phyloP scores from a whole-genome alignment of 2,113 vertebrate species.

The Oriolus oriolus region DNA sequence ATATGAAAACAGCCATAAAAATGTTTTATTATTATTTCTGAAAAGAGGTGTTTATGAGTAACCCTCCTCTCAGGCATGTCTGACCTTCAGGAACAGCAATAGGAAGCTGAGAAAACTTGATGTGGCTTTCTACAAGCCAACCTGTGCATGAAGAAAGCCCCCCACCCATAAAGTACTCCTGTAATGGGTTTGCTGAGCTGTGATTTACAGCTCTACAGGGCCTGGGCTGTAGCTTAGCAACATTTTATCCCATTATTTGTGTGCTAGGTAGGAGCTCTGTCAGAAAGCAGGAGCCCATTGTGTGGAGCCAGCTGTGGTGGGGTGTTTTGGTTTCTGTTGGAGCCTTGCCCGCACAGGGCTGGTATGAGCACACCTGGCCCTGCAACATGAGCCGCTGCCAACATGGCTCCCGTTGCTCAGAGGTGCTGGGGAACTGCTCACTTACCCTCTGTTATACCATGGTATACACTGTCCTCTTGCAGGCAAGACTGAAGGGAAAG shows the following conservation, averaged over 20 bases:
- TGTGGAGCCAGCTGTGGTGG: background rate
- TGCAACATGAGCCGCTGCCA: accelerated
- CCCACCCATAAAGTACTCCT: background rate
- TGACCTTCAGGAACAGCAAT: background rate
- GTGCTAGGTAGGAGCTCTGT: background rate
- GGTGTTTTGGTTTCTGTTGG: background rate
- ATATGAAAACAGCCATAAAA: background rate
- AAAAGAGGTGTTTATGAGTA: background rate
- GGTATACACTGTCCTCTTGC: background rate
- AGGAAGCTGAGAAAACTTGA: background rate
- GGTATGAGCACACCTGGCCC: background rate
- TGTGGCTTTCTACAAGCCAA: background rate
- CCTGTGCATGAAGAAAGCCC: background rate
- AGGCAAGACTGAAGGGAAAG: background rate
- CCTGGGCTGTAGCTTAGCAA: background rate
- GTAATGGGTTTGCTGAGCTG: background rate
- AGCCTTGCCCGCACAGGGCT: background rate
- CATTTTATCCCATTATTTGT: background rate
- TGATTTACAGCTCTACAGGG: background rate
- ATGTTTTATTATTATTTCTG: background rate
- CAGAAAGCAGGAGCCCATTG: background rate
- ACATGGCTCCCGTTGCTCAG: accelerated
- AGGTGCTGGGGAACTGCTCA: background rate
- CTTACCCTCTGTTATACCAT: background rate
- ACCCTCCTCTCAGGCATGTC: background rate